Evolutionary conservation across 1,140 invertebrate genomes (phyloP).

Genomic region (Tribolium castaneum): DNA sequence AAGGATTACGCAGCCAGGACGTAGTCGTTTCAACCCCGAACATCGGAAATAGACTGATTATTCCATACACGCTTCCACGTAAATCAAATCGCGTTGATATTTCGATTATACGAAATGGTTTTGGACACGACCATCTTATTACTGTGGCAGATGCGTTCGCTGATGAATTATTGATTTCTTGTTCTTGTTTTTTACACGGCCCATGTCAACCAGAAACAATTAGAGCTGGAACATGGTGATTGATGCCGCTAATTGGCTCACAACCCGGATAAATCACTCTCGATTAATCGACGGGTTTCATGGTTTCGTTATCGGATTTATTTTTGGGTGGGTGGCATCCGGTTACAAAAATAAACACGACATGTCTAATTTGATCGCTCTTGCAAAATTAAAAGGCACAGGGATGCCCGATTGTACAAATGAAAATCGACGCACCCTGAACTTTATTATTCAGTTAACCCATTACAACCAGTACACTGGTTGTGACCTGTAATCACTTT

Average conservation of each 20-base stretch:
- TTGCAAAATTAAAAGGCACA: background rate
- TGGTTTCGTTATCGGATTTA: conserved; percentile 5
- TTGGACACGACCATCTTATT: conserved; percentile 41
- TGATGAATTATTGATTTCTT: conserved; percentile 37
- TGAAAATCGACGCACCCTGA: background rate
- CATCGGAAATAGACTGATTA: conserved; percentile 45
- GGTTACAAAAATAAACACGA: background rate
- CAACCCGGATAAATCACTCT: conserved; percentile 12
- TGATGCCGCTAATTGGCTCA: conserved; percentile 17
- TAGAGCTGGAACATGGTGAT: background rate
- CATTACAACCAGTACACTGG: background rate
- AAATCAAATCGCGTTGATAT: conserved; percentile 47
- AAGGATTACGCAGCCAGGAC: background rate
- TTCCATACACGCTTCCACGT: conserved; percentile 41
- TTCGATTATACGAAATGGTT: conserved; percentile 46
- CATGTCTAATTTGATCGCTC: background rate
- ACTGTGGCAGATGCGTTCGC: conserved; percentile 20
- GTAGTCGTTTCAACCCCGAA: conserved; percentile 16
- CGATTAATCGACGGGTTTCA: background rate
- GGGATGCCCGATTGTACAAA: background rate
- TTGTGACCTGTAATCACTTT: background rate
- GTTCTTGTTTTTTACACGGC: background rate
- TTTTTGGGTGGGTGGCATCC: background rate
- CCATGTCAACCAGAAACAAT: background rate
- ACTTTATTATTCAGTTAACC: background rate